Evolutionary conservation across 2,888 invertebrate genomes (phyloP), one percentile per base, ranked within the genome.

Genomic region (Chromoteleia sp.): DNA sequence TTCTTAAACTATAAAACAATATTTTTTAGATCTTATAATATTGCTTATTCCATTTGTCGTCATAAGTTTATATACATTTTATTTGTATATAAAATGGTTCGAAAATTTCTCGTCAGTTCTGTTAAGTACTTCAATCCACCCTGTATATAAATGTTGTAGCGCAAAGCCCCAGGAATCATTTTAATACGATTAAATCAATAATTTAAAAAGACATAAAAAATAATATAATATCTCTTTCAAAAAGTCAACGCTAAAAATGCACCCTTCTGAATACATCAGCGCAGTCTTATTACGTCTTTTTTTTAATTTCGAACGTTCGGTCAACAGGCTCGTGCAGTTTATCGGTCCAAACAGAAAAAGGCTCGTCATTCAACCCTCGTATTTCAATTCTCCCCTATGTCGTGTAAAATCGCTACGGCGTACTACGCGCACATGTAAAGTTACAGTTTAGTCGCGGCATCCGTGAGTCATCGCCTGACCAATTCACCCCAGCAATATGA

Each of bases 391-490:
- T 59, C 79, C 73, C 73, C 39, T 41, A 29, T 45, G 30, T 25
- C 29, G 36, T 61, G 65, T 43, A 68, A 68, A 67, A 54, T 76
- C 58, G 45, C 56, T 52, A 33, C 33, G 21, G 21, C 58, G 48
- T 59, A 43, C 15, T 54, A 17, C 39, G 17, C 5, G 52, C 59
- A 52, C 68, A 52, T 68, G 68, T 54, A 59, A 54, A 30, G 54
- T 52, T 33, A 33, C 8, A 54, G 52, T 61, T 70, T 17, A 63
- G 43, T 48, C 65, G 67, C 41, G 81, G 71, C 76, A 75, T 81
- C 76, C 54, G 67, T 88, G 88, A 88, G 87, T 88, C 87, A 88
- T 85, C 83, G 83, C 77, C 43, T 70, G 76, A 70, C 76, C 74
- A 71, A 17, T 71, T 71, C 82, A 74, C 80, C 84, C 83, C 75